These are phyloP conservation scores for Drosophila conformis DNA, from an alignment of 2,888 invertebrate species.

Conservation along the genomic window DNA sequence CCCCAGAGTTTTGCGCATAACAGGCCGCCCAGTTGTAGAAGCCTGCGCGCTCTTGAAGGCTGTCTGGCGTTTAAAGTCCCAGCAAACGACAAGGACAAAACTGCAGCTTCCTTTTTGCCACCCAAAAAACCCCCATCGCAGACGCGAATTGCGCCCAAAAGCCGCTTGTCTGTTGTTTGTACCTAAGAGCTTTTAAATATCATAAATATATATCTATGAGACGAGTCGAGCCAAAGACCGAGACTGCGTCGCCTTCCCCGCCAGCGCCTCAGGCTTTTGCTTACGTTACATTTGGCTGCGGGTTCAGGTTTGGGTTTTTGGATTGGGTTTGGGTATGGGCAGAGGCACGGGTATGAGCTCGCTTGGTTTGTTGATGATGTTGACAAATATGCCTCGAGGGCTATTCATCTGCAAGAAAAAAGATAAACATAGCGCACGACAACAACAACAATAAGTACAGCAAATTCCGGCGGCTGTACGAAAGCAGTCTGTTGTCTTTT, in stretches of 20 bases:
- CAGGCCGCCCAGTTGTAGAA: slow-evolving; percentile 22
- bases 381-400: slow-evolving; percentile 83
- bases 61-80: slow-evolving; percentile 70
- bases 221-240: slow-evolving; percentile 44
- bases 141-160: slow-evolving; percentile 47
- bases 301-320: slow-evolving; percentile 41
- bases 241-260: slow-evolving; percentile 16
- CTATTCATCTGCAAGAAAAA: slow-evolving; percentile 68
- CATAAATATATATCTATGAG: slow-evolving; percentile 79
- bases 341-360: slow-evolving; percentile 21
- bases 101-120: slow-evolving; percentile 56
- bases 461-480: slow-evolving; percentile 25
- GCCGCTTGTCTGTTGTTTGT: slow-evolving; percentile 79
- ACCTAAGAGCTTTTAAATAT: slow-evolving; percentile 83
- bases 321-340: slow-evolving; percentile 23
- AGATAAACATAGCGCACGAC: slow-evolving; percentile 49
- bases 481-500: slow-evolving; percentile 26
- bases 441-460: slow-evolving; percentile 14
- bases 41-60: slow-evolving; percentile 60
- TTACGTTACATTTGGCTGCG: slow-evolving; percentile 52
- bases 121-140: not conserved
- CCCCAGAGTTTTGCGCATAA: not conserved
- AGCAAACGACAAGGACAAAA: slow-evolving; percentile 59
- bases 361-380: slow-evolving; percentile 70
- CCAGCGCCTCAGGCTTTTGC: slow-evolving; percentile 29